Evolutionary conservation across 2,113 vertebrate species (phyloP).

Genomic region (mouse (Mus musculus)): DNA sequence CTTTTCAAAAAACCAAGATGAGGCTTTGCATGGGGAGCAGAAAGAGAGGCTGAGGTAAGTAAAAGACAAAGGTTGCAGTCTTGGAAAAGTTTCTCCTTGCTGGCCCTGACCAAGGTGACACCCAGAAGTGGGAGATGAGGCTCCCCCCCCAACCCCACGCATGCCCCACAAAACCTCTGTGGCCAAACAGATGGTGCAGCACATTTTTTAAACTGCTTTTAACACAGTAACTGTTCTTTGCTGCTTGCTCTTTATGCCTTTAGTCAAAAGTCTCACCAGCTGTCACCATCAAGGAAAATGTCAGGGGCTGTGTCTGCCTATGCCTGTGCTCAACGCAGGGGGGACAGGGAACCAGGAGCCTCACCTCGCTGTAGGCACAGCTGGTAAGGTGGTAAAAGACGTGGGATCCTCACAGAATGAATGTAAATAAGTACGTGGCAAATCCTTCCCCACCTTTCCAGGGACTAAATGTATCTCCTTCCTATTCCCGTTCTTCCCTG

Average conservation of each 20-base stretch:
- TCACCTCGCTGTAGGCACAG: not conserved
- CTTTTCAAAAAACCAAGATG: slow-evolving; percentile 16
- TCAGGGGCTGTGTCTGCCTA: slow-evolving; percentile 65
- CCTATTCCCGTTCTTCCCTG: not conserved
- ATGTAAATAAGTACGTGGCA: not conserved
- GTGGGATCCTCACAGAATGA: not conserved
- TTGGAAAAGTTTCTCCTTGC: not conserved
- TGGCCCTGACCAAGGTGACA: not conserved
- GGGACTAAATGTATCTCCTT: not conserved
- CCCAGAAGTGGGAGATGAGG: slow-evolving; percentile 32
- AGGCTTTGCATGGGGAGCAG: not conserved
- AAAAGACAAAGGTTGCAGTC: not conserved
- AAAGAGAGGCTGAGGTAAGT: not conserved
- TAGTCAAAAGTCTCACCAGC: slow-evolving; percentile 82
- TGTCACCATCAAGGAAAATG: slow-evolving; percentile 79
- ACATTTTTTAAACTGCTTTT: slow-evolving; percentile 78
- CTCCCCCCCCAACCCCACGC: slow-evolving; percentile 7
- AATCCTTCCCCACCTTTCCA: not conserved
- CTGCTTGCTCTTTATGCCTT: slow-evolving; percentile 80
- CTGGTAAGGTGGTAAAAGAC: not conserved
- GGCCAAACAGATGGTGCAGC: slow-evolving; percentile 76
- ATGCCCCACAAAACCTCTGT: slow-evolving; percentile 32
- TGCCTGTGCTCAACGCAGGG: not conserved
- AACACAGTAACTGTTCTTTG: slow-evolving; percentile 71
- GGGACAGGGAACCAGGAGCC: not conserved